These are phyloP conservation scores for Steinernema hermaphroditum DNA, from an alignment of 2,888 invertebrate genomes.

Conservation along the genomic window DNA sequence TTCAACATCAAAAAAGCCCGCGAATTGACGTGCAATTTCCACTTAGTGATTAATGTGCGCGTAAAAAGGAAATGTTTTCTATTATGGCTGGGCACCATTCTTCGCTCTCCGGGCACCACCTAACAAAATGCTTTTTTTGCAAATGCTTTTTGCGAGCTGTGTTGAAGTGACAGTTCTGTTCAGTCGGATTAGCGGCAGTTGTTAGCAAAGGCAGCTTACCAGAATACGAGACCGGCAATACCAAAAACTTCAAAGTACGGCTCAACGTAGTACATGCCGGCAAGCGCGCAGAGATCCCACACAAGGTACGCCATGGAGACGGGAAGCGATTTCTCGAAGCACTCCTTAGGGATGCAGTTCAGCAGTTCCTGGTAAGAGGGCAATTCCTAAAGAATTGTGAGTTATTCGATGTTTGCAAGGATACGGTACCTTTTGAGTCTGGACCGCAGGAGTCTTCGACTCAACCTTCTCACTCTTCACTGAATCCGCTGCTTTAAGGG, in stretches of 20 bases:
- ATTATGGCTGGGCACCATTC: too few relatives aligned
- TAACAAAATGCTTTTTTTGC: too few relatives aligned
- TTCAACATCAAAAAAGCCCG: neutral
- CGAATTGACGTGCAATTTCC: neutral
- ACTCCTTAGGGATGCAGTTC: conserved; percentile 48
- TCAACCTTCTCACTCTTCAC: neutral
- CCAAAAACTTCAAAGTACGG: conserved; percentile 46
- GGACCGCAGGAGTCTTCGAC: neutral
- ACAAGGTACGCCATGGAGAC: conserved; percentile 47
- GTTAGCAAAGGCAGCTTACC: conserved; percentile 34
- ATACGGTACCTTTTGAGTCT: neutral
- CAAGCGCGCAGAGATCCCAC: conserved; percentile 46
- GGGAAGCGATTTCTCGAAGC: conserved; percentile 51
- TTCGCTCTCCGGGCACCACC: too few relatives aligned
- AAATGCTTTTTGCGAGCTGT: too few relatives aligned
- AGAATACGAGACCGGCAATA: conserved; percentile 44
- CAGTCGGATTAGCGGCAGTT: neutral
- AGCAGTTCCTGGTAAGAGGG: conserved; percentile 15
- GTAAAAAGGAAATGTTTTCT: too few relatives aligned
- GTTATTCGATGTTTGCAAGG: neutral
- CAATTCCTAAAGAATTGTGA: neutral
- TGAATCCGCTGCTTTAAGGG: neutral
- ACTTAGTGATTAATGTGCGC: too few relatives aligned
- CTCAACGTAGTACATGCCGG: conserved; percentile 44
- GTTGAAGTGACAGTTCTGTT: too few relatives aligned